A percentile compares a stretch with the other conserved stretches of the same genome.
Conservation (phyloP, 2,888 invertebrate genomes). For the Hybos culiciformis region DNA sequence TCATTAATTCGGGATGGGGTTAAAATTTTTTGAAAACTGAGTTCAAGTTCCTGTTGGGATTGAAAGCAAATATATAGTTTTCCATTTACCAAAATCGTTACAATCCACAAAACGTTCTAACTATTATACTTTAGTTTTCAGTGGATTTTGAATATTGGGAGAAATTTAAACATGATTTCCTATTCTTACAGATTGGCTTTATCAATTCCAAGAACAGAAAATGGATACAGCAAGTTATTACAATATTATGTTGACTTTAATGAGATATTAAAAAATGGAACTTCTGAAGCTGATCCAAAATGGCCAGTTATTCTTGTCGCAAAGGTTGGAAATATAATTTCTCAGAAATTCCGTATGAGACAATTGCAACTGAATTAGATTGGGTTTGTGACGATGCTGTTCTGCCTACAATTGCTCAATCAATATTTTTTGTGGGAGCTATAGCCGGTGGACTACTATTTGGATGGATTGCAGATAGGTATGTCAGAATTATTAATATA, state of each 20-base stretch:
- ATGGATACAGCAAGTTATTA: slow-evolving; percentile 50
- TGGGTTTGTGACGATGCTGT: slow-evolving; percentile 80
- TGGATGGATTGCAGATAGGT: slow-evolving; percentile 76
- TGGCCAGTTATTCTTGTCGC: slow-evolving; percentile 56
- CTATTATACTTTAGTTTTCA: no score
- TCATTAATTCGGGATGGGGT: no score
- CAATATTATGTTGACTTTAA: slow-evolving; percentile 70
- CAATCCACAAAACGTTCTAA: no score
- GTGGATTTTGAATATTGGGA: no score
- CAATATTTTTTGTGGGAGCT: slow-evolving; percentile 78
- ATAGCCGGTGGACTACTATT: slow-evolving; percentile 74
- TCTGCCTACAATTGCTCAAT: slow-evolving; percentile 62
- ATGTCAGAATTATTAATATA: no score
- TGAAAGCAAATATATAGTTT: no score
- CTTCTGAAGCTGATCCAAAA: slow-evolving; percentile 47
- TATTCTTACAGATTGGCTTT: slow-evolving; percentile 50
- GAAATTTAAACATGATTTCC: no score
- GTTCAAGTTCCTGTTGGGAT: no score
- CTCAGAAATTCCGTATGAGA: slow-evolving; percentile 65
- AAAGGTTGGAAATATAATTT: slow-evolving; percentile 75
- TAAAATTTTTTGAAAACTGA: no score
- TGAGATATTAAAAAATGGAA: slow-evolving; percentile 43
- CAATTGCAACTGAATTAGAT: slow-evolving; percentile 71
- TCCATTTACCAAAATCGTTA: no score
- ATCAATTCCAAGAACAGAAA: slow-evolving; percentile 53